Conservation (phyloP, 2,113 vertebrate species). For the Choloepus hoffmanni region DNA sequence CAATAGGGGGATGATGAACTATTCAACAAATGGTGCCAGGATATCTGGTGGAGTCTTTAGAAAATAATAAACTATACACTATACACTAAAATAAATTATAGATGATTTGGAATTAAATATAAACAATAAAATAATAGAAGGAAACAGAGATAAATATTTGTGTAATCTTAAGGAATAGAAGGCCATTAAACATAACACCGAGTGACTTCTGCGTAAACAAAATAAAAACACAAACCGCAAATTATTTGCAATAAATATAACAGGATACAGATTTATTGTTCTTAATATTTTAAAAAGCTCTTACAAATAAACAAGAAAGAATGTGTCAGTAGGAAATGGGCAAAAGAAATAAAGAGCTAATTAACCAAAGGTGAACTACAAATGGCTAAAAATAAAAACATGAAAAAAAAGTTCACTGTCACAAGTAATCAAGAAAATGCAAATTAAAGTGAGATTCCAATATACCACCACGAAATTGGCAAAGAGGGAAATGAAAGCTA, state of each 20-base stretch:
- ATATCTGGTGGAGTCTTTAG: constrained; percentile 14
- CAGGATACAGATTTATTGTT: constrained; percentile 29
- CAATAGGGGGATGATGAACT: background rate
- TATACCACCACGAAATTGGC: background rate
- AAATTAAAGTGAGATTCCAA: background rate
- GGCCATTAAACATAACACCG: constrained; percentile 23
- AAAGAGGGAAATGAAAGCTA: constrained; percentile 3
- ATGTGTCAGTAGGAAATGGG: background rate
- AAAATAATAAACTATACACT: constrained; percentile 51
- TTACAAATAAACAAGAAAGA: constrained; percentile 55
- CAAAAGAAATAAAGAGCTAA: constrained; percentile 18
- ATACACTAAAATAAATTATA: constrained; percentile 45
- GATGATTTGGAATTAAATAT: constrained; percentile 27
- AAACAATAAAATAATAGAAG: constrained; percentile 44
- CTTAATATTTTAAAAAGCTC: constrained; percentile 46
- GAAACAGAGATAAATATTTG: constrained; percentile 36
- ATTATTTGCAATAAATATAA: constrained; percentile 46
- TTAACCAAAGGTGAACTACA: constrained; percentile 37
- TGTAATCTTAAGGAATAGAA: constrained; percentile 60
- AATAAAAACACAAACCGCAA: constrained; percentile 48
- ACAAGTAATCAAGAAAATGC: constrained; percentile 10
- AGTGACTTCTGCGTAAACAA: constrained; percentile 60
- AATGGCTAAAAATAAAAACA: background rate
- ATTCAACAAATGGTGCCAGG: background rate
- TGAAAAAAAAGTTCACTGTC: background rate